These are phyloP conservation scores for Mormyrus proboscirostris DNA, from an alignment of 2,797 vertebrate species.

Conservation along the genomic window DNA sequence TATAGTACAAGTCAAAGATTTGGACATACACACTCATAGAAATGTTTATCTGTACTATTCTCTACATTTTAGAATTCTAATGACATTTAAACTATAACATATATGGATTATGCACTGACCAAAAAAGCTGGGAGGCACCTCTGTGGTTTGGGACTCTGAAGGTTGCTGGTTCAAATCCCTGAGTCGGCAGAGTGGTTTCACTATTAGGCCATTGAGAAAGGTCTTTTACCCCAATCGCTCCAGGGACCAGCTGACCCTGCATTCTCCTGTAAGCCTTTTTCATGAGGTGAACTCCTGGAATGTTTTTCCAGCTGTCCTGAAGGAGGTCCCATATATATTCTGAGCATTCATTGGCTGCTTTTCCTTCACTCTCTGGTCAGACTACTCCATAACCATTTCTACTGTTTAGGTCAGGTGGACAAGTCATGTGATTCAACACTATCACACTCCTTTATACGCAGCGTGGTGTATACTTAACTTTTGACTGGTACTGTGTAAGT, in stretches of 20 bases:
- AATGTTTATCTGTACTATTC: not conserved
- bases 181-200: not conserved
- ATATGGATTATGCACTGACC: not conserved
- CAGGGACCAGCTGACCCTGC: not conserved
- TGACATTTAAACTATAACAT: not conserved
- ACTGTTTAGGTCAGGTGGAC: not conserved
- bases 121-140: not conserved
- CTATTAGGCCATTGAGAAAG: not conserved
- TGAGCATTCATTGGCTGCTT: not conserved
- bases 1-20: not conserved
- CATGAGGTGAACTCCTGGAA: not conserved
- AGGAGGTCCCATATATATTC: not conserved
- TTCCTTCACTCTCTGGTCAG: not conserved
- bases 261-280: not conserved
- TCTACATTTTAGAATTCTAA: not conserved
- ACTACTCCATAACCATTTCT: not conserved
- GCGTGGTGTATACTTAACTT: not conserved
- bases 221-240: not conserved
- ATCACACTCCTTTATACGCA: not conserved
- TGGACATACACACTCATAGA: not conserved
- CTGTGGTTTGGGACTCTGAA: not conserved
- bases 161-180: not conserved
- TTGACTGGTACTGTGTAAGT: not conserved
- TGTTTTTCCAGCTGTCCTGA: not conserved
- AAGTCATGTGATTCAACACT: not conserved